Evolutionary conservation across 2,888 invertebrate genomes (phyloP).

Genomic region (Ennomos quercinarius): DNA sequence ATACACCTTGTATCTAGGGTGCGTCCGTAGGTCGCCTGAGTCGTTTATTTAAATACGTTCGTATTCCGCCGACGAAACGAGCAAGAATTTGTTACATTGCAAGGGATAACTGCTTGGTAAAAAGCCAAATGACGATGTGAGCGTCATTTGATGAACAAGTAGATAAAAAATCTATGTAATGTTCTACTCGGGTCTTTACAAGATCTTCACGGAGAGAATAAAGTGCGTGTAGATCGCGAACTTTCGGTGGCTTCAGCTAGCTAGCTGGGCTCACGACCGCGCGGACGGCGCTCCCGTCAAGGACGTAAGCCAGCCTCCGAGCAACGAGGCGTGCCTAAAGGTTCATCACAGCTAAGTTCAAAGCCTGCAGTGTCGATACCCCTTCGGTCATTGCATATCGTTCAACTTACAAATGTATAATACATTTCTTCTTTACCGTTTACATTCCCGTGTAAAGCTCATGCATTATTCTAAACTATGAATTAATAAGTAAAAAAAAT

Average conservation of each 20-base stretch:
- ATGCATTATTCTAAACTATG: too few relatives aligned
- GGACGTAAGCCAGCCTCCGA: slow-evolving; percentile 46
- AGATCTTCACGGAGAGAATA: too few relatives aligned
- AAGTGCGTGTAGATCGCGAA: slow-evolving; percentile 26
- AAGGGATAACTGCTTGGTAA: slow-evolving; percentile 32
- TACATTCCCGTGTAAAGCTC: too few relatives aligned
- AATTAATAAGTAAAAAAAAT: not conserved
- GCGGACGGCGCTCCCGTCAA: slow-evolving; percentile 33
- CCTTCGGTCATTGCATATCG: slow-evolving; percentile 38
- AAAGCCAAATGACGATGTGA: slow-evolving; percentile 34
- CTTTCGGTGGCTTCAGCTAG: slow-evolving; percentile 16
- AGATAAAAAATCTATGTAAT: not conserved
- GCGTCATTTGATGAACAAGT: slow-evolving; percentile 20
- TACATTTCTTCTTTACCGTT: too few relatives aligned
- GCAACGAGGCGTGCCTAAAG: slow-evolving; percentile 45
- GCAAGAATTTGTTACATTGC: slow-evolving; percentile 30
- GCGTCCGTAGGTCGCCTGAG: slow-evolving; percentile 55
- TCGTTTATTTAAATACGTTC: slow-evolving; percentile 44
- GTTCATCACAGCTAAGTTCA: slow-evolving; percentile 45
- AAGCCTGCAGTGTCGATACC: slow-evolving; percentile 41
- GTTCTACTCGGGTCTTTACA: not conserved
- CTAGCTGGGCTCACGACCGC: slow-evolving; percentile 7
- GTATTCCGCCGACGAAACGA: slow-evolving; percentile 32
- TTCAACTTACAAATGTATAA: slow-evolving; percentile 15
- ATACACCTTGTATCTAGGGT: slow-evolving; percentile 70